A percentile compares a stretch with the other conserved stretches of the same genome.
Evolutionary conservation across 2,888 invertebrate genomes (phyloP).

Genomic region (Oxytorus armatus): DNA sequence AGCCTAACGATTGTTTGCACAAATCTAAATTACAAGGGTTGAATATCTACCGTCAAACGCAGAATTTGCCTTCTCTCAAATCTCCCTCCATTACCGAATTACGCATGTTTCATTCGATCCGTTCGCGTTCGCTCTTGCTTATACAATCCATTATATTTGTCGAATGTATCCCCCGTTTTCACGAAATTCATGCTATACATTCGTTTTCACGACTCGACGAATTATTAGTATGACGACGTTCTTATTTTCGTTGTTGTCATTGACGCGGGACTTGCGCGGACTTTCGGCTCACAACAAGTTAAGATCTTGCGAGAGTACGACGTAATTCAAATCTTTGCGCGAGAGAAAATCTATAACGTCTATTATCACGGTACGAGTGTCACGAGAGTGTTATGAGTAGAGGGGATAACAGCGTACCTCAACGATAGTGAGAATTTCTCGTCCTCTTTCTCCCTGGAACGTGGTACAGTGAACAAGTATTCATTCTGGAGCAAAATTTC

Average conservation of each 20-base stretch:
- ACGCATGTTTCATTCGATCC: conserved; percentile 57
- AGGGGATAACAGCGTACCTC: too few species aligned
- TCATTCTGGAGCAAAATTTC: too few species aligned
- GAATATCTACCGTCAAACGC: conserved; percentile 33
- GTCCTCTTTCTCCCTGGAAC: too few species aligned
- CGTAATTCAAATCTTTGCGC: too few species aligned
- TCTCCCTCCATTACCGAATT: conserved; percentile 61
- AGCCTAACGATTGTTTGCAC: conserved; percentile 14
- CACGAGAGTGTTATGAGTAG: too few species aligned
- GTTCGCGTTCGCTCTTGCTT: conserved; percentile 20
- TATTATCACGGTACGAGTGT: too few species aligned
- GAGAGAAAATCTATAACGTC: too few species aligned
- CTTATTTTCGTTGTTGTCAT: conserved; percentile 23
- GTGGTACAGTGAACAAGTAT: too few species aligned
- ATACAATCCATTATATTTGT: conserved; percentile 44
- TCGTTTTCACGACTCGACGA: conserved; percentile 30
- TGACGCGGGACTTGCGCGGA: conserved; percentile 8
- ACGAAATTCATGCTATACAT: too few species aligned
- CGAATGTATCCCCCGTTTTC: neutral
- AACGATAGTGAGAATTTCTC: too few species aligned
- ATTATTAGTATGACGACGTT: conserved; percentile 19
- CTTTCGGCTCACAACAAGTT: too few species aligned
- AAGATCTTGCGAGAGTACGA: too few species aligned
- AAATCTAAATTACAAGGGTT: conserved; percentile 20
- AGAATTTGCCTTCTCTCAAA: conserved; percentile 17